Evolutionary conservation across 2,797 vertebrate species (phyloP).

Genomic region (Parotocinclus haroldoi): DNA sequence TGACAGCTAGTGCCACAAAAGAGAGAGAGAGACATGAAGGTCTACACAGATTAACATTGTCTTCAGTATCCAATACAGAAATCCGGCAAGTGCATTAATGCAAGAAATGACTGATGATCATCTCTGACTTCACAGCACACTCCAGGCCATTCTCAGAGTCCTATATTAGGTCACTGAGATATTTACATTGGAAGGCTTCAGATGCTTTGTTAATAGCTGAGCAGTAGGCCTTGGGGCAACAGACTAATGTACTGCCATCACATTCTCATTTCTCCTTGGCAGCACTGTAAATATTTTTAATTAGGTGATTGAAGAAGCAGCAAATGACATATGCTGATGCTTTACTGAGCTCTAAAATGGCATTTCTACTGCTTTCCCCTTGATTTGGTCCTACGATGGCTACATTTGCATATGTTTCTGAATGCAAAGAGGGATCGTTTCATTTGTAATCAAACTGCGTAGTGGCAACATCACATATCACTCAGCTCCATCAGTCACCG

Average conservation of each 20-base stretch:
- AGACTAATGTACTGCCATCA: slow-evolving; percentile 45
- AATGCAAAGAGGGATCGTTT: slow-evolving; percentile 17
- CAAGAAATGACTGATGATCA: slow-evolving; percentile 20
- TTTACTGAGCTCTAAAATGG: too few relatives aligned
- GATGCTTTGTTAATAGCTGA: slow-evolving; percentile 45
- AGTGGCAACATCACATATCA: slow-evolving; percentile 47
- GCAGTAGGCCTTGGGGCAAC: slow-evolving; percentile 42
- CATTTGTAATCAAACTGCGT: slow-evolving; percentile 45
- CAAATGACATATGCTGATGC: too few relatives aligned
- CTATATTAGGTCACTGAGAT: slow-evolving; percentile 56
- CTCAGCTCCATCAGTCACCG: slow-evolving; percentile 43
- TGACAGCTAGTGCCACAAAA: slow-evolving; percentile 60
- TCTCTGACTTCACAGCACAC: slow-evolving; percentile 5
- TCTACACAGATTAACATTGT: background rate
- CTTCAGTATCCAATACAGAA: background rate
- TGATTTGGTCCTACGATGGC: too few relatives aligned
- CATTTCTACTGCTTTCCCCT: too few relatives aligned
- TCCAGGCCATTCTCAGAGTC: slow-evolving; percentile 38
- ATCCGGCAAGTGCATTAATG: too few relatives aligned
- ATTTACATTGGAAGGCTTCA: slow-evolving; percentile 56
- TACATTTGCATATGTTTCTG: too few relatives aligned
- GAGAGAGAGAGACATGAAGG: slow-evolving; percentile 35
- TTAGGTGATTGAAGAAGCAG: too few relatives aligned
- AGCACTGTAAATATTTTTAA: background rate
- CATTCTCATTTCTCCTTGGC: slow-evolving; percentile 3